Base-by-base conservation (phyloP, 2,113 vertebrate genomes). In the Oreochromis aureus region DNA sequence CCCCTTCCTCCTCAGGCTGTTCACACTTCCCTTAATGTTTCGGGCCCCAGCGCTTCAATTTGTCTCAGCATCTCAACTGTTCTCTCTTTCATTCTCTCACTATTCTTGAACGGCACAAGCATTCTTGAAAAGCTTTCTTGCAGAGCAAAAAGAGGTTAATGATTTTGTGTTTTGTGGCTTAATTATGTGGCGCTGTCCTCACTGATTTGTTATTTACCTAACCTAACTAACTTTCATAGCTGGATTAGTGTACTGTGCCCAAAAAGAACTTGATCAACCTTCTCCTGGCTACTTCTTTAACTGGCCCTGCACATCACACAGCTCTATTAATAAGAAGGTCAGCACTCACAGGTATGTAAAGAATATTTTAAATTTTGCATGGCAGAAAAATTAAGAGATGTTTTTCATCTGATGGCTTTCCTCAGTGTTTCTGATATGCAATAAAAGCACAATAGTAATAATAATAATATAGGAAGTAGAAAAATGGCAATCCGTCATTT, bases 121-220 rank as follows among this genome's bases (percentile, higher is more conserved):
- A 10, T 44, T 46, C 12, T 8, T 44, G 66, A 24, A 46, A 46
- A 44, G 10, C 66, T 0, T 24, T 0, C 39, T 71, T 27, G 1
- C 39, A 71, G 66, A 46, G 0, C 39, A 71, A 10, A 71, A 44
- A 16, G 0, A 71, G 39, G 22, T 44, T 27, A 41, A 69, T 5
- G 11, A 10, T 1, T 41, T 69, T 69, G 41, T 15, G 63, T 71
- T 44, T 69, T 41, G 34, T 69, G 34, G 1, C 2, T 69, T 69
- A 5, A 5, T 32, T 41, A 69, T 44, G n/a, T 22, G 36, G 36
- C 3, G 6, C 1, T 2, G 39, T 71, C 66, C 24, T 24, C 12
- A 24, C 66, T n/a, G 39, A 44, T 44, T 71, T 44, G 36, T 71
- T 24, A 71, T 44, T 71, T 44, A 24, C 66, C 66, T 44, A 44